Conservation (phyloP, 2,888 invertebrate genomes). For the Camponotus fellah region DNA sequence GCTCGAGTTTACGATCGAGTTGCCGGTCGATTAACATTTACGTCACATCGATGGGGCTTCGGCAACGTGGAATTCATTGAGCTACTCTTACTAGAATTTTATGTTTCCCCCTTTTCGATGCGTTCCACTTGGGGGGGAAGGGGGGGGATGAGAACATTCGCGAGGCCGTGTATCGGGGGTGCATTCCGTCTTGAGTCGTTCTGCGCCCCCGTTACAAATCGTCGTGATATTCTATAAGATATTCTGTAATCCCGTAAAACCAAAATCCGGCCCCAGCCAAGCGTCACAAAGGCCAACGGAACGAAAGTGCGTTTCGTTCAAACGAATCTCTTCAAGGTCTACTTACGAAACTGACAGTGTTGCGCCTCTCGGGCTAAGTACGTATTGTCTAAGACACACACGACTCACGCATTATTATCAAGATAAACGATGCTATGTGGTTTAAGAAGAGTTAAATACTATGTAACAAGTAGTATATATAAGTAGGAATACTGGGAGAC, state of each 20-base stretch:
- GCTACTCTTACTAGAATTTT: slow-evolving; percentile 62
- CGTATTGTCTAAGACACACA: slow-evolving; percentile 86
- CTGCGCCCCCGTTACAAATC: slow-evolving; percentile 39
- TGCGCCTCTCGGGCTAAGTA: slow-evolving; percentile 85
- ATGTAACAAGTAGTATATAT: slow-evolving; percentile 79
- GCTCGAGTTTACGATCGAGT: slow-evolving; percentile 72
- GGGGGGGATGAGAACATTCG: slow-evolving; percentile 29
- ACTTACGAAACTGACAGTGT: slow-evolving; percentile 86
- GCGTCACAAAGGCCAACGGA: slow-evolving; percentile 74
- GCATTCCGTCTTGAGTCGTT: slow-evolving; percentile 43
- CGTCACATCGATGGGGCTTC: slow-evolving; percentile 68
- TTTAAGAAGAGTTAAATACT: slow-evolving; percentile 84
- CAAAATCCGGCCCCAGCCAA: slow-evolving; percentile 81
- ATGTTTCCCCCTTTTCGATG: slow-evolving; percentile 56
- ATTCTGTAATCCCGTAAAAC: slow-evolving; percentile 71
- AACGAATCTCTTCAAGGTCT: slow-evolving; percentile 79
- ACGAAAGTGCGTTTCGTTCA: slow-evolving; percentile 72
- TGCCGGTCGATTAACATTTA: slow-evolving; percentile 73
- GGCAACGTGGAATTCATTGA: slow-evolving; percentile 66
- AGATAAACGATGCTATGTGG: slow-evolving; percentile 83
- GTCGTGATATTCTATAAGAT: neutral
- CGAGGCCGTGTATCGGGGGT: slow-evolving; percentile 52
- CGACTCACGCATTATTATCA: slow-evolving; percentile 85
- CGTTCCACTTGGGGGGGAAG: slow-evolving; percentile 11
- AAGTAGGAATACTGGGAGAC: slow-evolving; percentile 65